These are phyloP conservation scores for Gadus chalcogrammus DNA, from an alignment of 2,113 vertebrate species.

Conservation along the genomic window DNA sequence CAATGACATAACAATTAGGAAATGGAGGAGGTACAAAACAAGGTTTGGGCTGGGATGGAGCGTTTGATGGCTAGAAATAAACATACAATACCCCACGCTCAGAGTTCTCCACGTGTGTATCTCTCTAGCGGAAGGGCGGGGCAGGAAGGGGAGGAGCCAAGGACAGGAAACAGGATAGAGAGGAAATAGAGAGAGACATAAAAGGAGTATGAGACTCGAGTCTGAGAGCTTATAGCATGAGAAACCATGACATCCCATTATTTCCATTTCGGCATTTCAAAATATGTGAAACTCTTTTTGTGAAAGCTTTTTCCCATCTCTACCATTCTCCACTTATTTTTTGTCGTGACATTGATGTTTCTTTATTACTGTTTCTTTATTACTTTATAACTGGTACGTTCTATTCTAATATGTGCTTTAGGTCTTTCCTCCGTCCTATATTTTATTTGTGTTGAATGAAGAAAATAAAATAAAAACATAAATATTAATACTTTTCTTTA, in stretches of 20 bases:
- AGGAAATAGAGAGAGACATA: slow-evolving; percentile 66
- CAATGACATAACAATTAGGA: too few relatives aligned
- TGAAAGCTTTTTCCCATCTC: too few relatives aligned
- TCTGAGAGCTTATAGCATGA: slow-evolving; percentile 38
- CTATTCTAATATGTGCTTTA: too few relatives aligned
- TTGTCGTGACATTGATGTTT: too few relatives aligned
- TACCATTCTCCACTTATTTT: too few relatives aligned
- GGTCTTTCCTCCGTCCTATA: too few relatives aligned
- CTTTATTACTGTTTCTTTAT: too few relatives aligned
- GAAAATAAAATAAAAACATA: too few relatives aligned
- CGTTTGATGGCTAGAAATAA: slow-evolving; percentile 67
- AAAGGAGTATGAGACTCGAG: slow-evolving; percentile 59
- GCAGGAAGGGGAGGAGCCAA: slow-evolving; percentile 62
- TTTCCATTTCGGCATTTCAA: slow-evolving; percentile 9
- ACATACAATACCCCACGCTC: slow-evolving; percentile 81
- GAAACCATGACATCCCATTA: slow-evolving; percentile 18
- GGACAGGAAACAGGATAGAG: slow-evolving; percentile 60
- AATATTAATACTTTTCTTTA: too few relatives aligned
- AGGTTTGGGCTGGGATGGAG: slow-evolving; percentile 36
- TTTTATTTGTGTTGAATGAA: too few relatives aligned
- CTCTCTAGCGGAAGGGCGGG: slow-evolving; percentile 74
- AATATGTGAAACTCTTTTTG: too few relatives aligned
- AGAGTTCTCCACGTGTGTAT: slow-evolving; percentile 81
- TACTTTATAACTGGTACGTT: too few relatives aligned
- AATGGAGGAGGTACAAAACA: not conserved